Conservation (phyloP, 2,113 vertebrate genomes). For the Atractosteus spatula region DNA sequence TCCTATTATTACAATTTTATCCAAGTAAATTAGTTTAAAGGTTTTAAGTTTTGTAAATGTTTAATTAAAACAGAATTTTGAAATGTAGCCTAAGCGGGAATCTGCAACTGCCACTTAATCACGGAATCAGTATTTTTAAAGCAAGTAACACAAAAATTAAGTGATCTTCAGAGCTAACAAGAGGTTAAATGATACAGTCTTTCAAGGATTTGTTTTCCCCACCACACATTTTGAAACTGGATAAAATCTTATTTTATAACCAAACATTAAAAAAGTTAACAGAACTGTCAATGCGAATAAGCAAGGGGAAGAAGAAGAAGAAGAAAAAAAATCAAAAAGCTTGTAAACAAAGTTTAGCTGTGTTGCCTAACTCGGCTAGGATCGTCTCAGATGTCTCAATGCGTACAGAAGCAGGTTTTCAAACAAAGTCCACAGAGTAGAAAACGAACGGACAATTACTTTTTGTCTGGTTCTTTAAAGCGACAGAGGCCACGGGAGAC, state of each 20-base stretch:
- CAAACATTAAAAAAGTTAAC: constrained; percentile 64
- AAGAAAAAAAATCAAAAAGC: constrained; percentile 47
- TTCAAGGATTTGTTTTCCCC: constrained; percentile 32
- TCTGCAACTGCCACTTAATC: constrained; percentile 93
- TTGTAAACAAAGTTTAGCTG: constrained; percentile 39
- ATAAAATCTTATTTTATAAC: constrained; percentile 61
- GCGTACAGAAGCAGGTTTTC: constrained; percentile 53
- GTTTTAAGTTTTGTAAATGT: constrained; percentile 62
- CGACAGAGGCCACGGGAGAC: constrained; percentile 69
- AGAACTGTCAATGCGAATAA: constrained; percentile 67
- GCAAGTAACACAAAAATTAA: constrained; percentile 58
- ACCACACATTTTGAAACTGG: constrained; percentile 63
- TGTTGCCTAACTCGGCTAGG: constrained; percentile 53
- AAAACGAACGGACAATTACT: constrained; percentile 77
- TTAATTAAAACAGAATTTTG: constrained; percentile 87
- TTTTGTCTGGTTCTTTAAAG: constrained; percentile 73
- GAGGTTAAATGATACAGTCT: constrained; percentile 47
- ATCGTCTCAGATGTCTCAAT: constrained; percentile 44
- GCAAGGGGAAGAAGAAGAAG: constrained; percentile 44
- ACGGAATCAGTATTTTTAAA: constrained; percentile 53
- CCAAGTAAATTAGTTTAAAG: constrained; percentile 50
- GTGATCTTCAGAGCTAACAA: constrained; percentile 57
- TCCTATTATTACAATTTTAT: constrained; percentile 56
- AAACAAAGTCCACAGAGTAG: constrained; percentile 72
- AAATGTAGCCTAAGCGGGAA: constrained; percentile 98